These are phyloP conservation scores for Spatula clypeata DNA, from an alignment of 2,797 vertebrate species.

Conservation along the genomic window DNA sequence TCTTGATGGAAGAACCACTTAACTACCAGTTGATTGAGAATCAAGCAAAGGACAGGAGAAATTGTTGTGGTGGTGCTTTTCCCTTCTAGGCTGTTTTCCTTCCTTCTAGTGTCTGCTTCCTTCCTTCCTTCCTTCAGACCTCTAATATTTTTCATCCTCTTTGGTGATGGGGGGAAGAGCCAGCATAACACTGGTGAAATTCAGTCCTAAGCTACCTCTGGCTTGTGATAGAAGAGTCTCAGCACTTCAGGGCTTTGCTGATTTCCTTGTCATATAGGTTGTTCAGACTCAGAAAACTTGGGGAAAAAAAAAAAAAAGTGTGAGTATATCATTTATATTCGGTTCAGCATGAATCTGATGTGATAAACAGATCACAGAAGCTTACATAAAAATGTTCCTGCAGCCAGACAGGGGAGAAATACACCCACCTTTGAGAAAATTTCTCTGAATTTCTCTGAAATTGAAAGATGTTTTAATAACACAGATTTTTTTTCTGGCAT, in stretches of 20 bases:
- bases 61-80: neutral
- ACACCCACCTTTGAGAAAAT: neutral
- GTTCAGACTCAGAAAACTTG: neutral
- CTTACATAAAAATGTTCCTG: neutral
- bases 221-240: accelerated
- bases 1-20: neutral
- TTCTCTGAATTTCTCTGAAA: neutral
- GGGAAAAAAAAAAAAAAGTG: neutral
- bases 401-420: neutral
- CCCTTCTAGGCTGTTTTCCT: neutral
- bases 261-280: neutral
- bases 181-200: neutral
- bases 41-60: neutral
- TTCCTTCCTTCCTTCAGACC: neutral
- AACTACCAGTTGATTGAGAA: neutral
- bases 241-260: neutral
- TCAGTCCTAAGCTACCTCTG: neutral
- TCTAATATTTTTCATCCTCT: neutral
- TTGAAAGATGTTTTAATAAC: neutral
- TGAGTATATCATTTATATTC: neutral
- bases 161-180: neutral
- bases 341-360: neutral
- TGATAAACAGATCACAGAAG: neutral
- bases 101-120: neutral
- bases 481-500: neutral